A percentile compares a stretch with the other conserved stretches of the same genome.
These are phyloP conservation scores for Semotilus atromaculatus DNA, from an alignment of 2,797 vertebrate genomes.

Conservation along the genomic window DNA sequence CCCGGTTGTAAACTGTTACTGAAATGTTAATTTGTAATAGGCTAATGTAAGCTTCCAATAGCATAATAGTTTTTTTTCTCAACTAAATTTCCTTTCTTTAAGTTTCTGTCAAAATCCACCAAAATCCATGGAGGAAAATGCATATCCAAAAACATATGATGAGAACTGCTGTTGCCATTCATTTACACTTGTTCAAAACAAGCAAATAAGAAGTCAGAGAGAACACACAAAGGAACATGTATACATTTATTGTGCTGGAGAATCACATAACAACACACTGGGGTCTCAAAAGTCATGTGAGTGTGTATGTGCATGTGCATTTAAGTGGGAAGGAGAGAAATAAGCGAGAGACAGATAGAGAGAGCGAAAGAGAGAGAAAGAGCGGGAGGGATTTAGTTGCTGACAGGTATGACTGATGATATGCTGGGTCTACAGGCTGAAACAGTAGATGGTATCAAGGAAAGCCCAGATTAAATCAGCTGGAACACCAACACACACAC, in stretches of 20 bases:
- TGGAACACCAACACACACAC: slow-evolving; percentile 14
- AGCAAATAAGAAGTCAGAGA: background rate
- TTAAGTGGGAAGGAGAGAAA: slow-evolving; percentile 36
- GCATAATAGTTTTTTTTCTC: background rate
- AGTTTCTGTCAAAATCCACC: background rate
- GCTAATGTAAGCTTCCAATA: background rate
- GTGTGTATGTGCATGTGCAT: slow-evolving; percentile 38
- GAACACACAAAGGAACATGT: background rate
- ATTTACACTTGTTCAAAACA: slow-evolving; percentile 16
- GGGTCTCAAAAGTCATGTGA: slow-evolving; percentile 20
- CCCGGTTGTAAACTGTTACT: background rate
- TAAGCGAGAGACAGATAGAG: slow-evolving; percentile 27
- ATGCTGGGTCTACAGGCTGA: slow-evolving; percentile 56
- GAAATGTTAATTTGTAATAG: background rate
- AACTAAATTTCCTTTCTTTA: background rate
- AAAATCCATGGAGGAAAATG: background rate
- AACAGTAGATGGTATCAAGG: slow-evolving; percentile 52
- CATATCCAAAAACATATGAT: background rate
- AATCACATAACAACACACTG: slow-evolving; percentile 44
- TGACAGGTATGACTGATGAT: slow-evolving; percentile 61
- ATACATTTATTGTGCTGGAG: slow-evolving; percentile 29
- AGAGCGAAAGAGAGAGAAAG: slow-evolving; percentile 28
- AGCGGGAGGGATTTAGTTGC: slow-evolving; percentile 44
- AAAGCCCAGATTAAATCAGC: slow-evolving; percentile 52
- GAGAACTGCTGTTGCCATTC: background rate